Conservation (phyloP, 2,113 vertebrate genomes). For the Drymodes brunneopygia region DNA sequence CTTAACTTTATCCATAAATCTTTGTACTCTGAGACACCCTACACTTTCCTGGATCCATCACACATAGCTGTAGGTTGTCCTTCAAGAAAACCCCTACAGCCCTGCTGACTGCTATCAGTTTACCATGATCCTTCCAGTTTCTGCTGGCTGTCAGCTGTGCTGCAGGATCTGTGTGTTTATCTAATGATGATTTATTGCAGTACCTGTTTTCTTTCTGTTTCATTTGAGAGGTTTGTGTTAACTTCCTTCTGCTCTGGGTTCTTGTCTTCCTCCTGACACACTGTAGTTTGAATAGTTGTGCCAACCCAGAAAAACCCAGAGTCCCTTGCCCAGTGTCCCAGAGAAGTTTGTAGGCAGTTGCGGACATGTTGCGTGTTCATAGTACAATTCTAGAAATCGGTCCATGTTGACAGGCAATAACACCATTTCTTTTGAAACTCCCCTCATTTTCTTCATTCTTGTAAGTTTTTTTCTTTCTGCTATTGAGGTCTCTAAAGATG, state of each 20-base stretch:
- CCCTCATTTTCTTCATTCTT: neutral
- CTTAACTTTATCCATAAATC: neutral
- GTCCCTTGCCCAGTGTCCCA: neutral
- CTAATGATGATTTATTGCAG: neutral
- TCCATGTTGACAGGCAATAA: neutral
- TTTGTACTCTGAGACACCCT: neutral
- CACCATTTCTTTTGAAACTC: neutral
- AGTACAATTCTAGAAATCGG: neutral
- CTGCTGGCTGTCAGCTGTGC: neutral
- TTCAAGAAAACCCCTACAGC: neutral
- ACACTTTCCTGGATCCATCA: neutral
- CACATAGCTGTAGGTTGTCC: neutral
- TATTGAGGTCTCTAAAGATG: neutral
- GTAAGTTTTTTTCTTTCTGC: neutral
- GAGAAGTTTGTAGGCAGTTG: neutral
- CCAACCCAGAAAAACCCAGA: neutral
- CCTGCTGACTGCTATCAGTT: fast-evolving
- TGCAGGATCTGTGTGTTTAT: neutral
- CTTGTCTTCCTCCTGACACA: neutral
- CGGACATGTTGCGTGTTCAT: neutral
- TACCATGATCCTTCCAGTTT: neutral
- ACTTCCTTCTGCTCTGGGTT: neutral
- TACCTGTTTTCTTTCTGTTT: neutral
- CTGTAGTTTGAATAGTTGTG: neutral
- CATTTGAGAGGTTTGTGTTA: neutral